Evolutionary conservation across 2,113 vertebrate species (phyloP).

Genomic region (Colistium nudipinnis): DNA sequence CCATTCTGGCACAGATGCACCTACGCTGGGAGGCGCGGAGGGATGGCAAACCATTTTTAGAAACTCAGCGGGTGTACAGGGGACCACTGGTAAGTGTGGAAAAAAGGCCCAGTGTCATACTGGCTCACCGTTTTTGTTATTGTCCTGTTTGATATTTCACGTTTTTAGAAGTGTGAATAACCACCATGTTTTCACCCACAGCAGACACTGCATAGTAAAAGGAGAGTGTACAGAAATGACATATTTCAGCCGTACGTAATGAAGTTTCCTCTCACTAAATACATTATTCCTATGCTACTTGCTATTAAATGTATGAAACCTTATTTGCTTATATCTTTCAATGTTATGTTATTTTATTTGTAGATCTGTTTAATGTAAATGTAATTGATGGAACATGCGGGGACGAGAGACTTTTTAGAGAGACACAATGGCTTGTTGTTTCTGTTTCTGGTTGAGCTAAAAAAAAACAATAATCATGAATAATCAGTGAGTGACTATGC

Average conservation of each 20-base stretch:
- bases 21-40: slow-evolving; percentile 34
- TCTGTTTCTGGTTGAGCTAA: too few relatives aligned
- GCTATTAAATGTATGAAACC: too few relatives aligned
- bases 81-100: slow-evolving; percentile 65
- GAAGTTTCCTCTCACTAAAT: too few relatives aligned
- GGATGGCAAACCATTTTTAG: slow-evolving; percentile 73
- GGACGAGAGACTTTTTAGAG: too few relatives aligned
- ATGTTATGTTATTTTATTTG: too few relatives aligned
- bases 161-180: slow-evolving; percentile 50
- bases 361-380: too few relatives aligned
- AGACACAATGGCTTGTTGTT: too few relatives aligned
- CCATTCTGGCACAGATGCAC: slow-evolving; percentile 49
- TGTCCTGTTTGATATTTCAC: slow-evolving; percentile 40
- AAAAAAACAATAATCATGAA: too few relatives aligned
- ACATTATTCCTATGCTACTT: too few relatives aligned
- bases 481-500: too few relatives aligned
- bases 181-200: slow-evolving; percentile 10
- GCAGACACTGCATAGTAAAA: slow-evolving; percentile 8
- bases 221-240: slow-evolving; percentile 16
- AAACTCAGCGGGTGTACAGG: slow-evolving; percentile 73
- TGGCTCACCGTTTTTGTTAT: slow-evolving; percentile 44
- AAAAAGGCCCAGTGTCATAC: slow-evolving; percentile 63
- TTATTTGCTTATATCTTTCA: too few relatives aligned
- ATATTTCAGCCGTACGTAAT: background rate
- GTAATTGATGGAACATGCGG: too few relatives aligned